Conservation (phyloP, 2,113 vertebrate species). For the Thalassoma bifasciatum region DNA sequence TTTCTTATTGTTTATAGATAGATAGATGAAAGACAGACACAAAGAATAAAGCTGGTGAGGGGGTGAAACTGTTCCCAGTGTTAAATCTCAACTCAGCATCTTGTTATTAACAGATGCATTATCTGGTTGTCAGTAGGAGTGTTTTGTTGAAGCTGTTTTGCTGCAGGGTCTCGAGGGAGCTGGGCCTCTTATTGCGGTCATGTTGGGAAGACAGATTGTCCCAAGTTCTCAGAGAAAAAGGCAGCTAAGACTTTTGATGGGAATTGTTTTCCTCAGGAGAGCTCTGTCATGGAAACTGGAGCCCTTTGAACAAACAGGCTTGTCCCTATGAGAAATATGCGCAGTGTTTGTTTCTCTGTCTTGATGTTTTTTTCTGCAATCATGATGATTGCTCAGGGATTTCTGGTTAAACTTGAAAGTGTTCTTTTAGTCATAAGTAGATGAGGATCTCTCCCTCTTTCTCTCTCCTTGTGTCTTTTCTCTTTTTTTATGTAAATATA, state of each 20-base stretch:
- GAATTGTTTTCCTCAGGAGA: slow-evolving; percentile 58
- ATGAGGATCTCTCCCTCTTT: too few species aligned
- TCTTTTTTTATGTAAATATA: too few species aligned
- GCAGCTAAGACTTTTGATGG: slow-evolving; percentile 37
- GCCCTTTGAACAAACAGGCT: slow-evolving; percentile 41
- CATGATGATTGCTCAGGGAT: background rate
- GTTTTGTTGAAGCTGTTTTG: background rate
- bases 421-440: background rate
- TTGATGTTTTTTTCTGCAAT: background rate
- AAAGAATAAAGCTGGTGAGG: too few species aligned
- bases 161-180: slow-evolving; percentile 47
- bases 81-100: background rate
- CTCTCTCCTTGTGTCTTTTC: too few species aligned
- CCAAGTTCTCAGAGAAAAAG: slow-evolving; percentile 61
- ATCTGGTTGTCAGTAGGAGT: background rate
- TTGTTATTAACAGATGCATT: background rate
- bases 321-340: slow-evolving; percentile 18
- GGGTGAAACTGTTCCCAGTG: background rate
- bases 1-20: too few species aligned
- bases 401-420: background rate
- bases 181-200: slow-evolving; percentile 24
- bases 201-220: slow-evolving; percentile 61
- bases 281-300: slow-evolving; percentile 68
- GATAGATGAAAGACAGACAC: too few species aligned
- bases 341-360: background rate